phyloP scores from a whole-genome alignment of 1,140 invertebrate species.

The Acromyrmex echinatior region DNA sequence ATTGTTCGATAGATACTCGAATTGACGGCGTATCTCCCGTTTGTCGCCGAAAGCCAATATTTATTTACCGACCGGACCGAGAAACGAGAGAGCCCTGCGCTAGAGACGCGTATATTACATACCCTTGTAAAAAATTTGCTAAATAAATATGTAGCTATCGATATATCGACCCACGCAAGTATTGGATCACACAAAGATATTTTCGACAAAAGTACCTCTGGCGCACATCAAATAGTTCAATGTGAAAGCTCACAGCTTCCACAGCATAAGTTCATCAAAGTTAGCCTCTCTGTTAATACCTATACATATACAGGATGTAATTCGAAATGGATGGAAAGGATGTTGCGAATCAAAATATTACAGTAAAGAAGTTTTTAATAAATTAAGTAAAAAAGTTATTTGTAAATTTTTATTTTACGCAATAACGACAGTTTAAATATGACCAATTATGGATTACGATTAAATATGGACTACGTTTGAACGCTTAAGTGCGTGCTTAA shows the following conservation, averaged over 20 bases:
- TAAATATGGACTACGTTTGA: no score
- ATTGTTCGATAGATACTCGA: constrained; percentile 70
- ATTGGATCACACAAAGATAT: constrained; percentile 30
- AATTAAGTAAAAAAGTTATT: no score
- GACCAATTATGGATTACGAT: no score
- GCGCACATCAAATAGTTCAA: constrained; percentile 13
- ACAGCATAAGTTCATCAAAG: background rate
- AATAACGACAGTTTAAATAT: no score
- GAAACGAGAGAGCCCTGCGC: constrained; percentile 31
- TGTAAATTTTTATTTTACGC: no score
- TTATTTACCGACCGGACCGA: constrained; percentile 59
- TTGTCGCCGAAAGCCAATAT: constrained; percentile 66
- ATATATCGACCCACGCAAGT: constrained; percentile 28
- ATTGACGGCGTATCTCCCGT: constrained; percentile 65
- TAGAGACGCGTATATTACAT: constrained; percentile 54
- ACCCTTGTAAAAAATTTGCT: constrained; percentile 39
- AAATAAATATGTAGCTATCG: constrained; percentile 43
- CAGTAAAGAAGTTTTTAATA: no score
- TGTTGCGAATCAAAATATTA: no score
- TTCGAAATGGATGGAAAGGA: no score
- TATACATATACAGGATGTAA: no score
- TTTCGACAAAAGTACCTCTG: constrained; percentile 27
- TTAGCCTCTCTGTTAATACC: background rate
- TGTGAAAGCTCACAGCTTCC: background rate
- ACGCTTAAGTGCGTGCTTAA: no score